Conservation (phyloP, 2,888 invertebrate genomes). For the Imbricaverruca yamaguchii region DNA sequence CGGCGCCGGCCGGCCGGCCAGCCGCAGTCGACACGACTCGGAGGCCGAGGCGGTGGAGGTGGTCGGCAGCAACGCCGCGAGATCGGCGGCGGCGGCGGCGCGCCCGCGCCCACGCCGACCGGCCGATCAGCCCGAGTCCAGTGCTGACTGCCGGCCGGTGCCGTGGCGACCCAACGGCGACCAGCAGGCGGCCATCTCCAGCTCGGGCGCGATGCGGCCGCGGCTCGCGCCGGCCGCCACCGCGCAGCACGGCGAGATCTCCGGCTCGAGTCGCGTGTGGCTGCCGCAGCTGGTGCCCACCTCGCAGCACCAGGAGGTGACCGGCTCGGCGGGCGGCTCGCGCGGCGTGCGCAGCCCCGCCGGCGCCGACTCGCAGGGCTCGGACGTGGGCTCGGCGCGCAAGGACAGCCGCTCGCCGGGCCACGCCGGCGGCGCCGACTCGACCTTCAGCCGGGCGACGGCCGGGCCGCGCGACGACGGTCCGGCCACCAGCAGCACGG, state of each 20-base stretch:
- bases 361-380: constrained; percentile 9
- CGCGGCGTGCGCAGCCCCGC: background rate
- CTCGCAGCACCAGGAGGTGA: constrained; percentile 19
- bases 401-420: constrained; percentile 16
- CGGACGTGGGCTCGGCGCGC: background rate
- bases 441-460: constrained; percentile 6
- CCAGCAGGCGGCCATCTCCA: constrained; percentile 18
- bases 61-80: background rate
- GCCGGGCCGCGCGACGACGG: background rate
- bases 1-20: background rate
- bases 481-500: constrained; percentile 4
- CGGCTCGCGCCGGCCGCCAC: background rate
- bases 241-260: background rate
- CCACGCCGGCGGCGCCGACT: constrained; percentile 15
- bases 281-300: background rate
- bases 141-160: background rate
- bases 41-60: constrained; percentile 9
- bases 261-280: background rate
- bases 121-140: constrained; percentile 10
- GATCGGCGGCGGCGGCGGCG: background rate
- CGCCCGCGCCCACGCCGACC: background rate
- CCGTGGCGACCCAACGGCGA: constrained; percentile 6
- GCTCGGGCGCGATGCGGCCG: background rate
- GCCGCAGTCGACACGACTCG: constrained; percentile 11
- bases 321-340: background rate